Evolutionary conservation across 2,113 vertebrate genomes (phyloP).

Genomic region (Phrynosoma platyrhinos): DNA sequence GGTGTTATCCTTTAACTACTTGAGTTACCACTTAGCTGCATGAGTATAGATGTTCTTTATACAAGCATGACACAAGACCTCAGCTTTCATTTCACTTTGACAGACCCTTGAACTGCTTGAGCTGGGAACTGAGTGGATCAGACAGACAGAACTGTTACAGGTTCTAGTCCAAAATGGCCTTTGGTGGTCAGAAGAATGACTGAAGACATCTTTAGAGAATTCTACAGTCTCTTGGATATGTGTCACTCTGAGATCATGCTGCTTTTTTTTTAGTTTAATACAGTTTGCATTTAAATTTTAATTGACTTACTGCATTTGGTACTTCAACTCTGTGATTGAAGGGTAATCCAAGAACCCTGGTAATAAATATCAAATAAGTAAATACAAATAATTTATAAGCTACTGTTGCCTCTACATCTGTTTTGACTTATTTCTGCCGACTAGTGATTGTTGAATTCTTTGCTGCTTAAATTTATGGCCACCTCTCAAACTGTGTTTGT

Average conservation of each 20-base stretch:
- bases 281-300: not conserved
- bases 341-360: too few relatives aligned
- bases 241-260: not conserved
- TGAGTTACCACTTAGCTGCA: too few relatives aligned
- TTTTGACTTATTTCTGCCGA: slow-evolving; percentile 21
- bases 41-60: too few relatives aligned
- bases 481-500: slow-evolving; percentile 63
- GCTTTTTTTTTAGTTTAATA: not conserved
- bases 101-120: too few relatives aligned
- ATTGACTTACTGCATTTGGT: not conserved
- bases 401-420: slow-evolving; percentile 5
- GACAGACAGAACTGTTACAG: too few relatives aligned
- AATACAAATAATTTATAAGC: not conserved
- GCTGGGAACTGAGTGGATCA: too few relatives aligned
- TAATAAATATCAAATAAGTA: not conserved
- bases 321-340: not conserved
- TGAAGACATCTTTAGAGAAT: too few relatives aligned
- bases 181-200: too few relatives aligned
- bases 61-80: too few relatives aligned
- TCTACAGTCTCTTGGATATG: not conserved
- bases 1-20: too few relatives aligned
- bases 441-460: slow-evolving; percentile 64
- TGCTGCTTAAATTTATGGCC: slow-evolving; percentile 68
- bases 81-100: too few relatives aligned
- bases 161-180: too few relatives aligned